phyloP scores from a whole-genome alignment of 2,888 invertebrate genomes.

The Gnatocerus cornutus region DNA sequence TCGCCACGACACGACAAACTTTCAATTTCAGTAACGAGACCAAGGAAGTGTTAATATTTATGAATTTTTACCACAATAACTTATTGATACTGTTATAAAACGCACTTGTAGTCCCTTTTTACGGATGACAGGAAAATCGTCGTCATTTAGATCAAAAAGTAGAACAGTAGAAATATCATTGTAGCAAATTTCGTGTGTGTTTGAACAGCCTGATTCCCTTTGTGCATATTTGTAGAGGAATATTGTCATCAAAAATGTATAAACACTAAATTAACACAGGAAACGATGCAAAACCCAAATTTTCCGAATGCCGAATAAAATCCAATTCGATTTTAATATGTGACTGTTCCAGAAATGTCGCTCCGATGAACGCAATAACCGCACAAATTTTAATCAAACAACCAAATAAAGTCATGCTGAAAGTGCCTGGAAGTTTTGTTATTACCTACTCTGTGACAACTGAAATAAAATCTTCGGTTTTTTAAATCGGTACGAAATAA shows the following conservation, averaged over 20 bases:
- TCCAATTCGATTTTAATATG: conserved; percentile 17
- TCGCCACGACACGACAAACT: too few relatives aligned
- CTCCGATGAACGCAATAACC: conserved; percentile 1
- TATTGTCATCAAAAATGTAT: conserved; percentile 16
- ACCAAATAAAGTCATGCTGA: not conserved
- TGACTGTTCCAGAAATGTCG: not conserved
- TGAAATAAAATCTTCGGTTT: too few relatives aligned
- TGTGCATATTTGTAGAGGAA: conserved; percentile 23
- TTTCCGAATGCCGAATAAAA: not conserved
- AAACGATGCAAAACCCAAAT: conserved; percentile 15
- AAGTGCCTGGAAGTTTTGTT: not conserved
- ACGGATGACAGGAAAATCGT: not conserved
- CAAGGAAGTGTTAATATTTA: not conserved
- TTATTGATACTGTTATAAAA: conserved; percentile 10
- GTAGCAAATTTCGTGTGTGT: conserved; percentile 11
- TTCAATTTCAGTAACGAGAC: too few relatives aligned
- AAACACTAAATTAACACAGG: conserved; percentile 10
- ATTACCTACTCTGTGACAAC: not conserved
- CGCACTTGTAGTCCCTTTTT: conserved; percentile 3
- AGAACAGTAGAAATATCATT: not conserved
- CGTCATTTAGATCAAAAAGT: not conserved
- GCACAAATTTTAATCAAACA: conserved; percentile 12
- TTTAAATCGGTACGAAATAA: too few relatives aligned
- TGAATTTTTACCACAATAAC: not conserved
- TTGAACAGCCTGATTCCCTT: conserved; percentile 15